Evolutionary conservation across 2,113 vertebrate genomes (phyloP).

Genomic region (Chamaea fasciata): DNA sequence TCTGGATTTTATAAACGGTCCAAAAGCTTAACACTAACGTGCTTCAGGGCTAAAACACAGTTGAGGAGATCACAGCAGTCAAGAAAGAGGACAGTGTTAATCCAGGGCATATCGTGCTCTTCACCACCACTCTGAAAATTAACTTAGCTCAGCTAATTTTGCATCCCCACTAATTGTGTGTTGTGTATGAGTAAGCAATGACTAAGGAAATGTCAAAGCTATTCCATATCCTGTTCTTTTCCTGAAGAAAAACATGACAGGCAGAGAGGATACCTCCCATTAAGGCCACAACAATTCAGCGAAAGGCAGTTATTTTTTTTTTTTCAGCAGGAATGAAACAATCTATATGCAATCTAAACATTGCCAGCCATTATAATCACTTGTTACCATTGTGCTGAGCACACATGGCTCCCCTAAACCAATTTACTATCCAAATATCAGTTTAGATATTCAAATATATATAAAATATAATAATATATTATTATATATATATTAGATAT

Average conservation of each 20-base stretch:
- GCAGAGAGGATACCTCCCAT: constrained; percentile 47
- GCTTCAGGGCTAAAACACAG: constrained; percentile 22
- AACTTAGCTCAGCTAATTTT: constrained; percentile 68
- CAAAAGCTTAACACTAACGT: neutral
- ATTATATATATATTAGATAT: neutral
- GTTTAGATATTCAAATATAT: neutral
- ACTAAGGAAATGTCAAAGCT: constrained; percentile 63
- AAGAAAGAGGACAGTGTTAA: constrained; percentile 48
- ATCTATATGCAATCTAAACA: neutral
- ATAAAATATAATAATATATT: neutral
- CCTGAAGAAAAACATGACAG: constrained; percentile 48
- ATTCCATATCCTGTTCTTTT: constrained; percentile 66
- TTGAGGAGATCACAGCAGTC: neutral
- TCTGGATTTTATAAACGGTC: constrained; percentile 46
- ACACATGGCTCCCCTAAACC: neutral
- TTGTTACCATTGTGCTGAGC: neutral
- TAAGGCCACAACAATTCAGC: constrained; percentile 51
- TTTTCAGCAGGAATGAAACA: constrained; percentile 9
- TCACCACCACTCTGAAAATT: constrained; percentile 38
- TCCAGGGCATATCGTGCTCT: constrained; percentile 21
- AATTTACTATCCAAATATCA: neutral
- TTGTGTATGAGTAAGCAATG: constrained; percentile 61
- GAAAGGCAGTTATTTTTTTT: neutral
- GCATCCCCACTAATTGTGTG: constrained; percentile 62
- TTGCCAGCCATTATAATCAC: neutral